Percentiles rank a stretch among this genome's conserved stretches.
Conservation (phyloP, 2,113 vertebrate species). For the Hippocampus comes region DNA sequence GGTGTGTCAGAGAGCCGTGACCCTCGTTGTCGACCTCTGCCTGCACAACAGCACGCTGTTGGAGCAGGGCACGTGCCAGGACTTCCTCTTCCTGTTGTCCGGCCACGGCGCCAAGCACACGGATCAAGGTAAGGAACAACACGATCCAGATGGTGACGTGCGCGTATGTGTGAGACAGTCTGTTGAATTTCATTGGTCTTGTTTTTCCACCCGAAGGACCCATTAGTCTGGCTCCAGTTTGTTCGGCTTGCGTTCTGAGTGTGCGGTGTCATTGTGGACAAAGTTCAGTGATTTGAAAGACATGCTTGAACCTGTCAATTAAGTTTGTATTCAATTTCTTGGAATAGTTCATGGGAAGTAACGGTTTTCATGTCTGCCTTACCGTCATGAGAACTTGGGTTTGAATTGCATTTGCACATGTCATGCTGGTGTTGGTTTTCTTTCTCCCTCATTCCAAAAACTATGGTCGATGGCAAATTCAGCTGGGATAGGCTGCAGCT, state of each 20-base stretch:
- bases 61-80: conserved; percentile 73
- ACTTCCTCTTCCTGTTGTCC: conserved; percentile 71
- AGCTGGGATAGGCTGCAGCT: not conserved
- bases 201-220: not conserved
- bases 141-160: not conserved
- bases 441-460: not conserved
- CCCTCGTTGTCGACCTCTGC: conserved; percentile 78
- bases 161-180: not conserved
- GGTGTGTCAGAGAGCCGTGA: conserved; percentile 77
- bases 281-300: not conserved
- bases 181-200: not conserved
- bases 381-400: not conserved
- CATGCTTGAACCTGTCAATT: not conserved
- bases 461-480: not conserved
- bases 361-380: not conserved
- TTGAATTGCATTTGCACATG: not conserved
- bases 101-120: conserved; percentile 57
- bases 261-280: not conserved
- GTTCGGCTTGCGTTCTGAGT: not conserved
- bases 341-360: not conserved
- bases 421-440: not conserved
- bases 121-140: conserved; percentile 55
- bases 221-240: not conserved
- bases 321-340: not conserved
- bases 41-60: conserved; percentile 70